Percentiles rank a stretch among this genome's conserved stretches.
Conservation (phyloP, 2,797 vertebrate genomes). For the Liasis olivaceus region DNA sequence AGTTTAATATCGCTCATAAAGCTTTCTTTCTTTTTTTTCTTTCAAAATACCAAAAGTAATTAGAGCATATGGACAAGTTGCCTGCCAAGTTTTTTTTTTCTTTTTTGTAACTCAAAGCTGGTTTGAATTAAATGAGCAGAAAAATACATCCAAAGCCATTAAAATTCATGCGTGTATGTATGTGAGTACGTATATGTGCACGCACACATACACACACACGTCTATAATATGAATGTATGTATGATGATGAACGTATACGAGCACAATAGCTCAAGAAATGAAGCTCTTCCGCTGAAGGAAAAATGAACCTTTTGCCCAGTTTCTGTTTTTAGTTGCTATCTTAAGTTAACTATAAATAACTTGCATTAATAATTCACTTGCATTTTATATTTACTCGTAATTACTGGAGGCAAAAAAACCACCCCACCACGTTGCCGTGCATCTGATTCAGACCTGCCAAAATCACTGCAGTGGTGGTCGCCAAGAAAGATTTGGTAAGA, state of each 20-base stretch:
- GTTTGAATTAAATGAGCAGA: conserved; percentile 70
- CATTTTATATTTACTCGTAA: not conserved
- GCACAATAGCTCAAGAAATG: conserved; percentile 41
- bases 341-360: conserved; percentile 11
- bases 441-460: not conserved
- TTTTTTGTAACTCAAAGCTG: conserved; percentile 57
- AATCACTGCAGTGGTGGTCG: not conserved
- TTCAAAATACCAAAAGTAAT: conserved; percentile 70
- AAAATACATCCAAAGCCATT: conserved; percentile 70
- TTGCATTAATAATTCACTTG: not conserved
- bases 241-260: not conserved
- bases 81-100: conserved; percentile 53
- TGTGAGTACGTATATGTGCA: not conserved
- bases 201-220: not conserved
- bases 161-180: conserved; percentile 22
- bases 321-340: conserved; percentile 10
- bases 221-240: conserved; percentile 50
- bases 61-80: conserved; percentile 68
- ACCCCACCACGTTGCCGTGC: not conserved
- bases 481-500: not conserved
- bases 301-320: not conserved
- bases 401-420: not conserved
- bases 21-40: conserved; percentile 52
- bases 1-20: conserved; percentile 57
- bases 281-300: conserved; percentile 31